Evolutionary conservation across 2,888 invertebrate genomes (phyloP), one percentile per base, ranked within the genome.

Genomic region (Conistra vaccinii): DNA sequence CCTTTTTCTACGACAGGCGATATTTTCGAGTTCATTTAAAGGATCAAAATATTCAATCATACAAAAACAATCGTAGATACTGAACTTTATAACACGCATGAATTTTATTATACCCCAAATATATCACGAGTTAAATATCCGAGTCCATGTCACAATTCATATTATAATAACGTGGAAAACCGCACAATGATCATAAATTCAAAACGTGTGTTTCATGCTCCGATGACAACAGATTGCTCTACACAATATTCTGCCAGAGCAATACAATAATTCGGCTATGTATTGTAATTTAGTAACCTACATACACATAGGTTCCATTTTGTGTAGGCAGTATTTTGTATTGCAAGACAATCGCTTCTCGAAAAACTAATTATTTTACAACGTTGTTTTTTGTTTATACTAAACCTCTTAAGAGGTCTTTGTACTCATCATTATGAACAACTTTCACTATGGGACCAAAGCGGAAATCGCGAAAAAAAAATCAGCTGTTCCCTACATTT

Each of bases 141-240:
- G 69, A 73, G 66, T 62, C 65, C 39, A 69, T 69, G 73, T 29
- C 83, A 67, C 82, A 81, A 78, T 81, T 78, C 78, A 82, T 73
- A 78, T 78, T 58, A 78, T 81, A 81, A 81, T 78, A 82, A 73
- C 73, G 62, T 62, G 69, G 73, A 73, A 78, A 81, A 78, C 81
- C 81, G 83, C 81, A 60, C 78, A 78, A 69, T 81, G 69, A 78
- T 78, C 81, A 81, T 81, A 81, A 81, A 81, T 81, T 81, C 83
- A 82, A 78, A 81, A 81, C 81, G 73, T 81, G 77, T 80, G 81
- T 81, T 81, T 78, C 83, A 78, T 68, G 81, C 83, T 78, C 73
- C 69, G 58, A 63, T 78, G 73, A 81, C 73, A 73, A 78, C 81
- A 78, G 69, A 81, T 81, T 81, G 81, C 61, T 73, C 39, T 29